Evolutionary conservation across 2,113 vertebrate species (phyloP).

Genomic region (Gymnarchus niloticus): DNA sequence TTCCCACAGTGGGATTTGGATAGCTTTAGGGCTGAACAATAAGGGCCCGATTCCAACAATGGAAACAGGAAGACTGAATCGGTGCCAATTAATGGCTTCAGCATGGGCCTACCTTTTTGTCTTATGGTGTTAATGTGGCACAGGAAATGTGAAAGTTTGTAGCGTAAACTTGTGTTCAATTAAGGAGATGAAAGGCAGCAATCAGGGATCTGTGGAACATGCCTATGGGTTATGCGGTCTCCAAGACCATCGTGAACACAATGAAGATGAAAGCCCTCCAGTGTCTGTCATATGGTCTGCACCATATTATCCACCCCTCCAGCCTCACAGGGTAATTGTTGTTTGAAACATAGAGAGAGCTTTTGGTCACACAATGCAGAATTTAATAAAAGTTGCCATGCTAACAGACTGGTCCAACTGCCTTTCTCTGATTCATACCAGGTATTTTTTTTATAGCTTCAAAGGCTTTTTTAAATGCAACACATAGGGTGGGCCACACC

Average conservation of each 20-base stretch:
- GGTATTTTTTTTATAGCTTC: not conserved
- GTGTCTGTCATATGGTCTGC: not conserved
- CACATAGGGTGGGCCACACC: not conserved
- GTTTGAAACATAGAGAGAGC: not conserved
- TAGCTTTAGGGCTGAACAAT: not conserved
- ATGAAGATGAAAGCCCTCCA: not conserved
- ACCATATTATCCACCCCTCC: not conserved
- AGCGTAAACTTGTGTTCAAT: not conserved
- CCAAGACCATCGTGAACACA: not conserved
- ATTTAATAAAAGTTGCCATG: constrained; percentile 10
- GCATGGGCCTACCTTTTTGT: not conserved
- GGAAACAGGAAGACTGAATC: constrained; percentile 1
- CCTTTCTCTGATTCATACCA: not conserved
- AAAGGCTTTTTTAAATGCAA: not conserved
- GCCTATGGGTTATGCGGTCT: constrained; percentile 12
- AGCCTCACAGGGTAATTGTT: not conserved
- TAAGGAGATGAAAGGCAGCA: constrained; percentile 9
- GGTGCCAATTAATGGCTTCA: not conserved
- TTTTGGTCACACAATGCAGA: not conserved
- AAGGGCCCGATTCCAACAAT: not conserved
- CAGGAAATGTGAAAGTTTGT: constrained; percentile 4
- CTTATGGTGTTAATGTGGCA: constrained; percentile 6
- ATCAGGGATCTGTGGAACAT: not conserved
- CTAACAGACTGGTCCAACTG: constrained; percentile 2
- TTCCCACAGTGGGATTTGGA: not conserved